These are phyloP conservation scores for Cephalopachus bancanus DNA, from an alignment of 2,797 vertebrate genomes.

Conservation along the genomic window DNA sequence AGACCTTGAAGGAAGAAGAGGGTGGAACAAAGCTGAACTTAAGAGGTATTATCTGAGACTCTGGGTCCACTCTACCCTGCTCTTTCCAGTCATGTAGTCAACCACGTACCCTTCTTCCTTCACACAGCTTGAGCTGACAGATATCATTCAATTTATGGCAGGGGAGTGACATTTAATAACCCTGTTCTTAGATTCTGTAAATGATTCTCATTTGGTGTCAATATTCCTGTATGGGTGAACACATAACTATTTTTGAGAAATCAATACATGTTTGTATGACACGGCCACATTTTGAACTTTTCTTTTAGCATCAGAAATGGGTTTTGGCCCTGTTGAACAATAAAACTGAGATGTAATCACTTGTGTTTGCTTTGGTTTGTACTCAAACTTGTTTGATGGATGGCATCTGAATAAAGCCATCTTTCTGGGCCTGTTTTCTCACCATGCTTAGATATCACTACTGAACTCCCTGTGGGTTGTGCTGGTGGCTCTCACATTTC, in stretches of 20 bases:
- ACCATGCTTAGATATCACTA: background rate
- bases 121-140: background rate
- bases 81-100: background rate
- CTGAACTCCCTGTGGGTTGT: conserved; percentile 6
- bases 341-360: conserved; percentile 60
- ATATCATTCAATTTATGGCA: conserved; percentile 47
- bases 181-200: conserved; percentile 22
- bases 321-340: conserved; percentile 59
- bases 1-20: background rate
- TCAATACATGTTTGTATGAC: conserved; percentile 58
- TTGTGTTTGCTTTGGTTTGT: conserved; percentile 32
- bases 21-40: background rate
- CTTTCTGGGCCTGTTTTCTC: conserved; percentile 54
- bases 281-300: conserved; percentile 28
- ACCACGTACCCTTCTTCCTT: background rate
- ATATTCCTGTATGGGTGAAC: background rate
- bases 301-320: conserved; percentile 51
- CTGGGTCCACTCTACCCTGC: background rate
- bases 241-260: conserved; percentile 62
- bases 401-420: conserved; percentile 33
- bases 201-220: conserved; percentile 48
- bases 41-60: background rate
- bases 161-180: conserved; percentile 49
- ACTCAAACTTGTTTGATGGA: conserved; percentile 43
- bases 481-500: conserved; percentile 8